A percentile compares a stretch with the other conserved stretches of the same genome.
Conservation (phyloP, 2,797 vertebrate genomes). For the Toxotes lorentzi region DNA sequence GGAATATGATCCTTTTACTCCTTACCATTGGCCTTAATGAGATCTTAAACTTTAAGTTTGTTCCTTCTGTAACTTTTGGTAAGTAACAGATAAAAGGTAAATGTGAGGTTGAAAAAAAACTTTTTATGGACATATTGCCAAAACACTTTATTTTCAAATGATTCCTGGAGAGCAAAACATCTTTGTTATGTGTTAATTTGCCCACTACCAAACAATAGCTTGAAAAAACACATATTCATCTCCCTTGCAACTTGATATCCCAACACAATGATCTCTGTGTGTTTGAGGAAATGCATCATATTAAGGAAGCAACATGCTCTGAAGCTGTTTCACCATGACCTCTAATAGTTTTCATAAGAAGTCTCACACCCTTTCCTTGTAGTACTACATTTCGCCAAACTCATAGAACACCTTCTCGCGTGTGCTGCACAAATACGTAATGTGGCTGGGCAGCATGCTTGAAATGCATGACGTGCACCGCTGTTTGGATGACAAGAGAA, state of each 20-base stretch:
- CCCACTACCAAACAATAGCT: not conserved
- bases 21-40: not conserved
- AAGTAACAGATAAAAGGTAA: constrained; percentile 16
- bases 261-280: not conserved
- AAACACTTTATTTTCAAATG: not conserved
- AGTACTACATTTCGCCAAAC: constrained; percentile 7
- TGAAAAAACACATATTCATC: not conserved
- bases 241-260: not conserved
- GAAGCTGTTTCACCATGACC: constrained; percentile 22
- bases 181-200: not conserved
- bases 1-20: constrained; percentile 33
- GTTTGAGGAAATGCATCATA: constrained; percentile 33
- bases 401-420: constrained; percentile 23
- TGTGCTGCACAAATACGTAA: constrained; percentile 14
- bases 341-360: constrained; percentile 32
- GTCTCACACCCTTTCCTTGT: constrained; percentile 41
- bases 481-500: constrained; percentile 24
- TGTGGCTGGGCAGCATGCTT: constrained; percentile 44
- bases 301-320: constrained; percentile 26
- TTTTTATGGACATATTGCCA: not conserved
- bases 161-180: constrained; percentile 1
- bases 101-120: not conserved
- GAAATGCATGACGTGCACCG: constrained; percentile 30
- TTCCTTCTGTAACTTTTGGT: constrained; percentile 9
- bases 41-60: constrained; percentile 9